Evolutionary conservation across 23 tunicate genomes (phyloP).

Genomic region (Oikopleura dioica): DNA sequence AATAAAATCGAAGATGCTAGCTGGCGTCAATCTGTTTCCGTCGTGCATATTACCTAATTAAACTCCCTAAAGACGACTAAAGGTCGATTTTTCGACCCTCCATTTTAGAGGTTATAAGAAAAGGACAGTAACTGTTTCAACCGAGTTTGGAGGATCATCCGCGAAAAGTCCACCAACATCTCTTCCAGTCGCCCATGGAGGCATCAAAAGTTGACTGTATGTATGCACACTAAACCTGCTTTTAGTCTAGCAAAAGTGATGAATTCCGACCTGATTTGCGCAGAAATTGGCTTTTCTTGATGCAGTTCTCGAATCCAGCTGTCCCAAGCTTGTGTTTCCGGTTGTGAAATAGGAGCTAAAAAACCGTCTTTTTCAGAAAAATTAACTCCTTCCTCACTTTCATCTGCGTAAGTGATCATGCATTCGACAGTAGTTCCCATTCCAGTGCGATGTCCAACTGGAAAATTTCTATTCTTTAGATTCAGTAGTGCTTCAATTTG

Average conservation of each 20-base stretch:
- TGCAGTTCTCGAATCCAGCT: background rate
- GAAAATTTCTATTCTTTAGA: slow-evolving; percentile 11
- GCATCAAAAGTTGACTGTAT: background rate
- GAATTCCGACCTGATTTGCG: background rate
- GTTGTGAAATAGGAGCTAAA: background rate
- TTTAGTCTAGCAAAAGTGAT: background rate
- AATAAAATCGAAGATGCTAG: too few relatives aligned
- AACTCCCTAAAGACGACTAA: too few relatives aligned
- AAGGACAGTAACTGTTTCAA: background rate
- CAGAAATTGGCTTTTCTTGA: background rate
- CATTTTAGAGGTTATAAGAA: too few relatives aligned
- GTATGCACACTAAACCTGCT: background rate
- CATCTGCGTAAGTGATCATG: slow-evolving; percentile 1
- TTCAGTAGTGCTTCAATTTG: too few relatives aligned
- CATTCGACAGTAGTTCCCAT: background rate
- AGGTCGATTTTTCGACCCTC: too few relatives aligned
- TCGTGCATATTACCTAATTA: too few relatives aligned
- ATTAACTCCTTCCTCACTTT: background rate
- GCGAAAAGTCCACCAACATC: background rate
- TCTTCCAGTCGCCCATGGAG: background rate
- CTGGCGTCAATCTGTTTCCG: too few relatives aligned
- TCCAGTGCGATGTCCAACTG: background rate
- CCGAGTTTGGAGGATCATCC: background rate
- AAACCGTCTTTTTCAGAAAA: background rate
- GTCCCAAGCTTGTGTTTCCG: slow-evolving; percentile 7